phyloP scores from a whole-genome alignment of 2,113 vertebrate genomes.

The Heloderma charlesbogerti region DNA sequence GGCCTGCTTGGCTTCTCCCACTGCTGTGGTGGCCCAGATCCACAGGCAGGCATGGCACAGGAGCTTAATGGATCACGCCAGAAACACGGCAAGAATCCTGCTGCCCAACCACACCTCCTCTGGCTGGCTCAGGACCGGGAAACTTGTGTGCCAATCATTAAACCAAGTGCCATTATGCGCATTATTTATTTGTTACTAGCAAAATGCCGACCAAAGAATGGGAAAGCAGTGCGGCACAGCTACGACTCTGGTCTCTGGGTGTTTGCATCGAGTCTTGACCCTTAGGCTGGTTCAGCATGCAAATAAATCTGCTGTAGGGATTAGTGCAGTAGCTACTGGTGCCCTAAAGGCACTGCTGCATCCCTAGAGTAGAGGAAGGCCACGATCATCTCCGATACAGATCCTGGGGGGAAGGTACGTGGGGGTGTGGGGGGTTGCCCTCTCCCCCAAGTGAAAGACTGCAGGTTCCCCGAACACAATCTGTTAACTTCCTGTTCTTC shows the following conservation, averaged over 20 bases:
- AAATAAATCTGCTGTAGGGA: too few relatives aligned
- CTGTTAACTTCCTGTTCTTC: too few relatives aligned
- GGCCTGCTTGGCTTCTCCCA: background rate
- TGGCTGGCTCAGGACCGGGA: background rate
- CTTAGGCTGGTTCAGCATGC: too few relatives aligned
- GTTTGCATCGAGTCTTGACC: background rate
- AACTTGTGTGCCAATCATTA: background rate
- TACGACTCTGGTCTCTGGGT: background rate
- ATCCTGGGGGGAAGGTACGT: too few relatives aligned
- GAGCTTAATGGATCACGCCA: background rate
- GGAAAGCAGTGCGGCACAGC: background rate
- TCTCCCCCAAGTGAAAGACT: too few relatives aligned
- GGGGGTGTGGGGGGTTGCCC: too few relatives aligned
- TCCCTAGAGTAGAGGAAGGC: too few relatives aligned
- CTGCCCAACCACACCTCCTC: background rate
- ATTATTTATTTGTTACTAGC: background rate
- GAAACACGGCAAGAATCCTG: background rate
- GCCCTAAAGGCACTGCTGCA: too few relatives aligned
- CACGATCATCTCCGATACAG: too few relatives aligned
- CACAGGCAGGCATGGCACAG: rapidly evolving
- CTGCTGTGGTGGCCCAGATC: rapidly evolving
- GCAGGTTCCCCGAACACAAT: too few relatives aligned
- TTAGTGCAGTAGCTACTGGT: too few relatives aligned
- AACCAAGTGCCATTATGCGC: background rate
- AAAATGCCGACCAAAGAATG: background rate